phyloP scores from a whole-genome alignment of 2,113 vertebrate species.

The Eolophus roseicapilla region DNA sequence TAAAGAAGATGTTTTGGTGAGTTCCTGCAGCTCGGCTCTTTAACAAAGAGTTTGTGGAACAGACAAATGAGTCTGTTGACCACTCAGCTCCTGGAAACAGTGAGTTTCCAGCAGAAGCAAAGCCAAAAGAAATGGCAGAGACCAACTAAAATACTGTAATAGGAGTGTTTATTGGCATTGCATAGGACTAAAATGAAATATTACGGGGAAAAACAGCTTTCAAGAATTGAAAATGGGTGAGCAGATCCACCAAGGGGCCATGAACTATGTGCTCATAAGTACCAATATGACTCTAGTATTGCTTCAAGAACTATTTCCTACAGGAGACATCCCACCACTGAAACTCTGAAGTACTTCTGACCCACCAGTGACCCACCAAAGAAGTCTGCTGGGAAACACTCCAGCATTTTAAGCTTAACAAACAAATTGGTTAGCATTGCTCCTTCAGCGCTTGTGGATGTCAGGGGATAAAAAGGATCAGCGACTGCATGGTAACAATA shows the following conservation, averaged over 20 bases:
- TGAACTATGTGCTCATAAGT: background rate
- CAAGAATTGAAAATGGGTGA: background rate
- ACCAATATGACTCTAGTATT: background rate
- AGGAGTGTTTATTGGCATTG: background rate
- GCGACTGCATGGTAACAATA: background rate
- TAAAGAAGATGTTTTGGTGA: background rate
- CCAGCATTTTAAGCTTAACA: background rate
- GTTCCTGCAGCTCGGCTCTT: background rate
- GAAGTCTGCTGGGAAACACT: background rate
- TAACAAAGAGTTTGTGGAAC: background rate
- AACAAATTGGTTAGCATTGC: background rate
- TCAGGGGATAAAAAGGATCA: slow-evolving; percentile 11
- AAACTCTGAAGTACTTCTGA: background rate
- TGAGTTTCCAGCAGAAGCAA: background rate
- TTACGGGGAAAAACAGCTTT: background rate
- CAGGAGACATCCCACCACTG: background rate
- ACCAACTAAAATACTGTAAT: background rate
- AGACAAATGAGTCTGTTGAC: background rate
- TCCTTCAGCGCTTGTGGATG: background rate
- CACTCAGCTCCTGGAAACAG: background rate
- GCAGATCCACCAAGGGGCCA: background rate
- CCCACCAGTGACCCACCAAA: background rate
- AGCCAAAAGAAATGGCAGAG: background rate
- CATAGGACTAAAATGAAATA: background rate
- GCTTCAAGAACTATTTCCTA: background rate